phyloP scores from a whole-genome alignment of 2,797 vertebrate genomes.

The Pogoniulus pusillus region DNA sequence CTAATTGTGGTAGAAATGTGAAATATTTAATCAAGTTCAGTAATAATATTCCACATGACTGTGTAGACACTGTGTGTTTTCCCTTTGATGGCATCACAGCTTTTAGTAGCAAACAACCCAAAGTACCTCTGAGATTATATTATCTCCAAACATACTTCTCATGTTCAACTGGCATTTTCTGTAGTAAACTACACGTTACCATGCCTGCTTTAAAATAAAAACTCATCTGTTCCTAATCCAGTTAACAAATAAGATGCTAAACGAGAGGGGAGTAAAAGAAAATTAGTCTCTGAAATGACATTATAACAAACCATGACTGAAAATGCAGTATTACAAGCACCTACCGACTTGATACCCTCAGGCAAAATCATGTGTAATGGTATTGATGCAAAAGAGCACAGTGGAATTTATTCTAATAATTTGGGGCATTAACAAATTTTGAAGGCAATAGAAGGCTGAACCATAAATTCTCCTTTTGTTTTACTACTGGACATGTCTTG shows the following conservation, averaged over 20 bases:
- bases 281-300: slow-evolving; percentile 52
- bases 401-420: slow-evolving; percentile 58
- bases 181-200: slow-evolving; percentile 1
- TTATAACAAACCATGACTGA: slow-evolving; percentile 59
- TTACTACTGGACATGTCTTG: slow-evolving; percentile 3
- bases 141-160: slow-evolving; percentile 47
- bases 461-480: slow-evolving; percentile 42
- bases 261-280: slow-evolving; percentile 36
- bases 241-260: slow-evolving; percentile 51
- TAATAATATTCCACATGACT: background rate
- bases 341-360: slow-evolving; percentile 41
- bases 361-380: slow-evolving; percentile 49
- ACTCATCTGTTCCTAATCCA: slow-evolving; percentile 56
- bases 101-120: slow-evolving; percentile 44
- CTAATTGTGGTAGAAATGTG: slow-evolving; percentile 1
- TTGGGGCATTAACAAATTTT: slow-evolving; percentile 51
- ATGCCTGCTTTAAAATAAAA: slow-evolving; percentile 47
- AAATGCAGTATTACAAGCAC: slow-evolving; percentile 43
- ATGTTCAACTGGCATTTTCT: slow-evolving; percentile 41
- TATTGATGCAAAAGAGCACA: slow-evolving; percentile 59
- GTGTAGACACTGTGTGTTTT: background rate
- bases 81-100: slow-evolving; percentile 8
- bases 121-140: slow-evolving; percentile 33
- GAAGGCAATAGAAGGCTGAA: slow-evolving; percentile 18
- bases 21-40: slow-evolving; percentile 10